phyloP scores from a whole-genome alignment of 2,888 invertebrate species.

The Gryllus longicercus region DNA sequence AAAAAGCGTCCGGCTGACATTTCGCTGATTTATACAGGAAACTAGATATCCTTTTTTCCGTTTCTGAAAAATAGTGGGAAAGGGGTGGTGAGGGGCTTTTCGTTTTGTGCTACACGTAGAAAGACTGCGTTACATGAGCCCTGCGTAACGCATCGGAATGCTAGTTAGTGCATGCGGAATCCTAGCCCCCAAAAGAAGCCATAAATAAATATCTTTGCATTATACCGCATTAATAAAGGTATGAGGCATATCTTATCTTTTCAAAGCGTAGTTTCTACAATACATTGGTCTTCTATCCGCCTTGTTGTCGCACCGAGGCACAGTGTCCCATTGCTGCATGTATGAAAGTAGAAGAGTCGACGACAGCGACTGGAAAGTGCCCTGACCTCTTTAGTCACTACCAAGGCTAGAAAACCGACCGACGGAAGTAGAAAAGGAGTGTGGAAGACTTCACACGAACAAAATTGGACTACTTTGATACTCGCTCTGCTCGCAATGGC shows the following conservation, averaged over 20 bases:
- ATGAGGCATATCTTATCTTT: background rate
- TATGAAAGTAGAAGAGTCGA: background rate
- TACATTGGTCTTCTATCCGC: background rate
- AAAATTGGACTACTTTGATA: too few relatives aligned
- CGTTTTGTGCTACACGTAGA: background rate
- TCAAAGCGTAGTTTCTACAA: background rate
- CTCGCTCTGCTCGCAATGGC: too few relatives aligned
- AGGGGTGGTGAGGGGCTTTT: background rate
- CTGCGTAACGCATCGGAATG: background rate
- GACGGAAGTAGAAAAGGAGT: too few relatives aligned
- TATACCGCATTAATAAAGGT: background rate
- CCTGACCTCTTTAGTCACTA: background rate
- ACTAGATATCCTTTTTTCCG: too few relatives aligned
- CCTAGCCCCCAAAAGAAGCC: background rate
- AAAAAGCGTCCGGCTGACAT: too few relatives aligned
- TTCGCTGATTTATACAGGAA: too few relatives aligned
- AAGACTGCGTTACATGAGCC: background rate
- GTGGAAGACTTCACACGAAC: too few relatives aligned
- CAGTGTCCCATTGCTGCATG: background rate
- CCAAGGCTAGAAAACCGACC: background rate
- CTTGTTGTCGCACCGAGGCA: background rate
- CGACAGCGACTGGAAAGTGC: background rate
- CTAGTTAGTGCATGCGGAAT: too few relatives aligned
- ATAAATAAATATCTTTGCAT: background rate
- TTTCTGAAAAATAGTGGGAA: too few relatives aligned